These are phyloP conservation scores for Latheticus oryzae DNA, from an alignment of 2,888 invertebrate species.

Conservation along the genomic window DNA sequence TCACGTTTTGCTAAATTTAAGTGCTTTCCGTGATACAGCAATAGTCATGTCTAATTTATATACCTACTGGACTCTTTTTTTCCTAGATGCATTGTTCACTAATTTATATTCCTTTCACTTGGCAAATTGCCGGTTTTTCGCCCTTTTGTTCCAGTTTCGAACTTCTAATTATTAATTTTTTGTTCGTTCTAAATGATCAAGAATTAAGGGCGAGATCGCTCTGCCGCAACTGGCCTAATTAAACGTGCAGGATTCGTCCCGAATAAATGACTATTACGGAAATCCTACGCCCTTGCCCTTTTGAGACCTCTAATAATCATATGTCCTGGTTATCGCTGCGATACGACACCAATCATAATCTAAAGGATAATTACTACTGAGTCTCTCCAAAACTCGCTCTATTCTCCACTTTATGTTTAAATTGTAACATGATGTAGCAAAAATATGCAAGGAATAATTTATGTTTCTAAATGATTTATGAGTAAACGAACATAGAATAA, in stretches of 20 bases:
- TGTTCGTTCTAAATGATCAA: slow-evolving; percentile 15
- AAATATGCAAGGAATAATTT: no score
- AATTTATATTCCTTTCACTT: slow-evolving; percentile 20
- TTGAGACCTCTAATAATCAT: slow-evolving; percentile 29
- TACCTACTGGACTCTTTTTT: slow-evolving; percentile 17
- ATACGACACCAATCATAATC: slow-evolving; percentile 24
- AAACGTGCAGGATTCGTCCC: slow-evolving; percentile 19
- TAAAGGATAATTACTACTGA: slow-evolving; percentile 7
- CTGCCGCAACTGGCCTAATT: slow-evolving; percentile 14
- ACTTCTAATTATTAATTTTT: slow-evolving; percentile 27
- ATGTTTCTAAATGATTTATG: no score
- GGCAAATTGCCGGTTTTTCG: slow-evolving; percentile 13
- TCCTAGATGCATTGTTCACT: slow-evolving; percentile 11
- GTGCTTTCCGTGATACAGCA: slow-evolving; percentile 25
- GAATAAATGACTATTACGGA: slow-evolving; percentile 27
- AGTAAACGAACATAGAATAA: no score
- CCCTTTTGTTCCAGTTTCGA: slow-evolving; percentile 17
- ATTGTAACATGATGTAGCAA: no score
- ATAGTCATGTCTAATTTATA: slow-evolving; percentile 21
- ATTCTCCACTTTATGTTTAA: no score
- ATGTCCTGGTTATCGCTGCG: slow-evolving; percentile 21
- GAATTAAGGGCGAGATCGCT: slow-evolving; percentile 18
- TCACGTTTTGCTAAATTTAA: slow-evolving; percentile 20
- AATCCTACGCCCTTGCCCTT: slow-evolving; percentile 25
- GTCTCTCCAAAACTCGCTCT: no score